Base-by-base conservation (phyloP, 1,140 invertebrate genomes). In the Drosophila azteca region DNA sequence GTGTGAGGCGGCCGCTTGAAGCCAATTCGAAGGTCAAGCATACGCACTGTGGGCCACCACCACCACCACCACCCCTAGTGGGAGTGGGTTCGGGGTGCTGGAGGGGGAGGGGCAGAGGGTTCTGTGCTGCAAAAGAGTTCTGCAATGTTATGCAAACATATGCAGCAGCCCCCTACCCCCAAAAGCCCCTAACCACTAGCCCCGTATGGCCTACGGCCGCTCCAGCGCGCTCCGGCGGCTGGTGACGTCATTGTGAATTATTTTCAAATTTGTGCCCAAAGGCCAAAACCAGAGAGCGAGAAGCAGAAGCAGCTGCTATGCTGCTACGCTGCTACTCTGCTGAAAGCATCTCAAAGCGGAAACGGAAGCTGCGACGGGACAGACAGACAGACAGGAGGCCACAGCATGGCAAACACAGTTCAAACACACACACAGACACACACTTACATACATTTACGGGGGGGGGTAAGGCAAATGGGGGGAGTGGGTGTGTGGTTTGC, bases 221-320 rank as follows among this genome's bases (percentile, higher is more conserved):
- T 39, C 11, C 51, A 29, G 17, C 26, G 41, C 20, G 26, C 17
- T 11, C 39, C 60, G 51, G 53, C 39, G 3, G 35, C 65, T 49
- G 39, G 57, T 87, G 83, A 87, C 81, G 81, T 85, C 82, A 87
- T 66, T 87, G 70, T 82, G 49, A 87, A 87, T 87, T 88, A 87
- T 87, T 87, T 87, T 88, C 65, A 87, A 87, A 87, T 87, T 79
- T 87, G 79, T 75, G 57, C 78, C 78, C 74, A 87, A 82, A 79
- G 78, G 82, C 69, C 82, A 69, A 77, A 67, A 53, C 17, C 57
- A 31, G 46, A 43, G 46, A 46, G 35, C 43, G 29, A 57, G 66
- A 53, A 22, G 51, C 31, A 26, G 45, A 58, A 60, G 58, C 77
- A 69, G 59, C 66, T 55, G 46, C 61, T 46, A 35, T 67, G 2